Percentiles rank a stretch among this genome's conserved stretches.
Conservation (phyloP, 2,888 invertebrate species). For the Blera fallax region DNA sequence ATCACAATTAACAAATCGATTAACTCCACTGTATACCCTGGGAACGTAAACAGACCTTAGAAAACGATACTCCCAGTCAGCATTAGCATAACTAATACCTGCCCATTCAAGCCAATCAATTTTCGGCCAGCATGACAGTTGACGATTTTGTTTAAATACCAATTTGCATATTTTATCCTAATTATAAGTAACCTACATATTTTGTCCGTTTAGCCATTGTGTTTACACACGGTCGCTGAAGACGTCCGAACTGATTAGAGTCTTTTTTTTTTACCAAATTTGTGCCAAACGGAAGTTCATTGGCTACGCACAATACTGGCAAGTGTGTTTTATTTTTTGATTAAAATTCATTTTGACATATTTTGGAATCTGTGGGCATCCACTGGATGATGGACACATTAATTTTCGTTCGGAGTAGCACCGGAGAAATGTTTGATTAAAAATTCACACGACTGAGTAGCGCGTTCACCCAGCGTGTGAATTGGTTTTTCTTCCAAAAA, state of each 20-base stretch:
- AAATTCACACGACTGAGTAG: constrained; percentile 49
- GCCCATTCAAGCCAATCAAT: constrained; percentile 1
- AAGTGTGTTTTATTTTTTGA: constrained; percentile 2
- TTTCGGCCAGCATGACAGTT: constrained; percentile 8
- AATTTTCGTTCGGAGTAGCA: constrained; percentile 13
- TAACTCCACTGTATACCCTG: constrained; percentile 29
- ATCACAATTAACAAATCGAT: constrained; percentile 59
- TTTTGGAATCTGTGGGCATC: constrained; percentile 21
- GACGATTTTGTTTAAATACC: constrained; percentile 40
- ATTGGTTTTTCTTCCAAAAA: constrained; percentile 5
- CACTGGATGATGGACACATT: constrained; percentile 45
- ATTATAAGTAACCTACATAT: constrained; percentile 61
- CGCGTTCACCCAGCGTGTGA: constrained; percentile 37
- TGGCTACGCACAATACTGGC: constrained; percentile 15
- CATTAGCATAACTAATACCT: constrained; percentile 19
- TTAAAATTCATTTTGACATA: constrained; percentile 53
- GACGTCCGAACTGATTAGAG: constrained; percentile 9
- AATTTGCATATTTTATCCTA: constrained; percentile 60
- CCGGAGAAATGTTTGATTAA: constrained; percentile 29
- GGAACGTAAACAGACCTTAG: constrained; percentile 18
- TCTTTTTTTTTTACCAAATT: constrained; percentile 13
- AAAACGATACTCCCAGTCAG: not conserved
- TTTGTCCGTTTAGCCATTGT: not conserved
- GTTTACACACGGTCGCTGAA: not conserved
- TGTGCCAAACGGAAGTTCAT: constrained; percentile 61